Evolutionary conservation across 2,113 vertebrate genomes (phyloP).

Genomic region (Petrocephalus microphthalmus): DNA sequence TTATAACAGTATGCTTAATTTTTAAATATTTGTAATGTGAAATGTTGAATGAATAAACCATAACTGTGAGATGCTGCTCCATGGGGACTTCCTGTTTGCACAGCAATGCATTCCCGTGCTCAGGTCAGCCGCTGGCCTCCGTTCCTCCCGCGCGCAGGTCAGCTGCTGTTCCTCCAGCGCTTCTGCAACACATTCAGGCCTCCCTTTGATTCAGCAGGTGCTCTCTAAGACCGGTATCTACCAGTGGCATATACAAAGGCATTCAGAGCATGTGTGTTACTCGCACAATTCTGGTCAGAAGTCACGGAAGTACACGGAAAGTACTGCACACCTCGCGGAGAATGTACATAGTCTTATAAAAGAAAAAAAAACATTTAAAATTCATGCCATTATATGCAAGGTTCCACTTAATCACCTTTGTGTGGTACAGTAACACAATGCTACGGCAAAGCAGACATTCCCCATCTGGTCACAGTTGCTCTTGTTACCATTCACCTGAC

Average conservation of each 20-base stretch:
- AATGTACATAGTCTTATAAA: background rate
- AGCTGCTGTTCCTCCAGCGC: background rate
- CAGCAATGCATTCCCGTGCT: too few species aligned
- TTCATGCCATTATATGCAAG: too few species aligned
- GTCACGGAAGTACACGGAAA: conserved; percentile 40
- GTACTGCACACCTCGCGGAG: background rate
- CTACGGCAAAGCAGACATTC: too few species aligned
- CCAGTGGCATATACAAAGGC: background rate
- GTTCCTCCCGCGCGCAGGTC: background rate
- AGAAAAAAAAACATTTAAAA: too few species aligned
- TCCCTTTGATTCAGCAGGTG: background rate
- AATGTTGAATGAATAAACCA: conserved; percentile 99
- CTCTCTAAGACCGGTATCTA: background rate
- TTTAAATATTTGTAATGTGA: conserved; percentile 99
- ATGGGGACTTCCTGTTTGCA: background rate
- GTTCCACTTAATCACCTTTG: too few species aligned
- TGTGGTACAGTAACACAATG: too few species aligned
- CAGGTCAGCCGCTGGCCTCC: too few species aligned
- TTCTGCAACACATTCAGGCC: background rate
- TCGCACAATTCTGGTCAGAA: conserved; percentile 40
- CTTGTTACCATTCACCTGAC: too few species aligned
- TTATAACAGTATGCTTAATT: conserved; percentile 99
- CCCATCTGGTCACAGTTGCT: too few species aligned
- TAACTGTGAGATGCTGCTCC: conserved; percentile 70
- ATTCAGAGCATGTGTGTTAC: conserved; percentile 27